Conservation (phyloP, 1,140 invertebrate genomes). For the Bombus polaris region DNA sequence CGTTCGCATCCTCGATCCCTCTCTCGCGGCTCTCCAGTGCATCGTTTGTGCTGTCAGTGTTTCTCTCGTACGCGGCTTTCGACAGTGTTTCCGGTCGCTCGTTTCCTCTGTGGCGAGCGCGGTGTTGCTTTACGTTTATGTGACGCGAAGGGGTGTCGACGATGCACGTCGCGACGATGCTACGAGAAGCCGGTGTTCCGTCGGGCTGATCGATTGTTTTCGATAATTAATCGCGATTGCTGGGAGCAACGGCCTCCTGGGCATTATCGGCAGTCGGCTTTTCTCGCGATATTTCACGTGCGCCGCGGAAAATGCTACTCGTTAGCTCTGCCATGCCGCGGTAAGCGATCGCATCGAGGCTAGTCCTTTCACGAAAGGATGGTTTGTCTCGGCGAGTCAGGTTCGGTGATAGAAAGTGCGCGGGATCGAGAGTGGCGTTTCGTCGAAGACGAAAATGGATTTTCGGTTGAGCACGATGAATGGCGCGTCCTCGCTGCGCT, state of each 20-base stretch:
- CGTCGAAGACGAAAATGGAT: neutral
- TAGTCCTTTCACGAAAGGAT: no score
- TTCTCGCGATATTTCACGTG: neutral
- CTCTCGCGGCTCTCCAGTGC: neutral
- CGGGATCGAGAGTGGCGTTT: neutral
- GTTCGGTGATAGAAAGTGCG: neutral
- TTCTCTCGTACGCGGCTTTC: neutral
- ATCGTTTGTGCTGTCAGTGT: neutral
- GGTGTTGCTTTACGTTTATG: no score
- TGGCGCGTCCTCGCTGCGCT: neutral
- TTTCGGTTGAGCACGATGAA: neutral
- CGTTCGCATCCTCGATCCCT: neutral
- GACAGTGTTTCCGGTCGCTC: no score
- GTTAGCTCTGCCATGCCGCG: no score
- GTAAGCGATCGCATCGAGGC: no score
- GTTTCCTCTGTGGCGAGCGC: no score
- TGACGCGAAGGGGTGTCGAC: no score
- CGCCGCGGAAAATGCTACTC: no score
- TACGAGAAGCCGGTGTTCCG: neutral
- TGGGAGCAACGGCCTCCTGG: neutral
- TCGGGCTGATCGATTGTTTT: constrained; percentile 22
- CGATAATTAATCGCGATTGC: neutral
- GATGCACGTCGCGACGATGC: neutral
- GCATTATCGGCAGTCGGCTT: no score
- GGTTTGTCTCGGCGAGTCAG: neutral